Evolutionary conservation across 2,113 vertebrate species (phyloP), one percentile per base, ranked within the genome.

Genomic region (Pluvianellus socialis): DNA sequence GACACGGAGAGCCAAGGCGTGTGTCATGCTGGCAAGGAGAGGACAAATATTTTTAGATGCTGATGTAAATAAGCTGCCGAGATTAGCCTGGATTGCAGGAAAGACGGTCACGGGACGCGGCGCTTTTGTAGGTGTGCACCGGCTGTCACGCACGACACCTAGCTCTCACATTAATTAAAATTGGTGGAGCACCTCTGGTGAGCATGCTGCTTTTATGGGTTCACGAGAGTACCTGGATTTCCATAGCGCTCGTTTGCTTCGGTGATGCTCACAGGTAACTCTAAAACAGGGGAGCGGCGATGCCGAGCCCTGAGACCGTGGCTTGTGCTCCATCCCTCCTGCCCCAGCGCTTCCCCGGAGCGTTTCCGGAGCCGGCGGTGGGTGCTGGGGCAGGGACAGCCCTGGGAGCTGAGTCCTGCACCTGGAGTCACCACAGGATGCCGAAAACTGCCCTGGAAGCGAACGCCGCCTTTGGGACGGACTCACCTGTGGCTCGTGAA

Each of bases 41-140:
- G 20, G 56, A 40, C 75, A 92, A 86, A 50, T 56, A 59, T 73
- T 97, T 97, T 89, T 61, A 94, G 52, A 58, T 61, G 7, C 50
- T 35, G 12, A 74, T 73, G 79, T 65, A 67, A 62, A 82, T 66
- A 65, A 73, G 4, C 42, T 56, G 58, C 38, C 8, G 35, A 55
- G 77, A 53, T 89, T 66, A 87, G 73, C 50, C 63, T 68, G 66
- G 74, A 30, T 87, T 81, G 38, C 86, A 79, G 72, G 53, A 50
- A 45, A 62, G 86, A 55, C 0, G 0, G 14, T 26, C n/a, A 63
- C 6, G 4, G 67, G 83, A 90, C 44, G 62, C 47, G 32, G 56
- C 20, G 40, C 33, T 61, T 82, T 63, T 70, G 79, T 28, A 75
- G 79, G 65, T 53, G 47, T 10, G 65, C 28, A 15, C 63, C 0